These are phyloP conservation scores for Spatulosminthurus flaviceps DNA, from an alignment of 2,888 invertebrate species.

Conservation along the genomic window DNA sequence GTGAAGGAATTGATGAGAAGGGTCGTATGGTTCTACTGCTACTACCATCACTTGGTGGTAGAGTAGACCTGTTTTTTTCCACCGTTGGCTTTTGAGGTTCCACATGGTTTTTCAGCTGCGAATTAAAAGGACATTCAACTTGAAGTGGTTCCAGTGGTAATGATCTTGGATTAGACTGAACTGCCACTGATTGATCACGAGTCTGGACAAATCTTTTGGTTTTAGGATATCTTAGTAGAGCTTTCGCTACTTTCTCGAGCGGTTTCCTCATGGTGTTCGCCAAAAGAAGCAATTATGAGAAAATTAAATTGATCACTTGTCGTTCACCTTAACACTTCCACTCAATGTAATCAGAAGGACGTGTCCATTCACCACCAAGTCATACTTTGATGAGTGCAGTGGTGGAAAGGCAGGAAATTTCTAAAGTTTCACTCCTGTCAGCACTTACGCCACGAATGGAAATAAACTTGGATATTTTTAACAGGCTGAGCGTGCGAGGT, in stretches of 20 bases:
- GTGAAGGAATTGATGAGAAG: conserved; percentile 67
- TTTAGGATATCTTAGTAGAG: conserved; percentile 16
- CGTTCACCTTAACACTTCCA: no score
- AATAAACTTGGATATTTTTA: no score
- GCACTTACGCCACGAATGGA: no score
- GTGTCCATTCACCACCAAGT: no score
- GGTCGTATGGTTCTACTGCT: conserved; percentile 40
- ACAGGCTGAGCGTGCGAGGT: no score
- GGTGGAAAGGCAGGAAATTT: no score
- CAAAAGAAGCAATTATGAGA: no score
- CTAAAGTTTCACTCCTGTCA: no score
- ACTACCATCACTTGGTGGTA: neutral
- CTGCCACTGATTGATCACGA: conserved; percentile 34
- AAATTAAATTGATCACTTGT: no score
- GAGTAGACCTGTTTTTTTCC: neutral
- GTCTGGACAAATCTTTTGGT: conserved; percentile 23
- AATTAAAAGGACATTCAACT: conserved; percentile 35
- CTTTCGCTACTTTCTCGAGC: conserved; percentile 38
- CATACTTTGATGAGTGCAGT: no score
- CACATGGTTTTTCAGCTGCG: neutral
- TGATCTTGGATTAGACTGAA: conserved; percentile 26
- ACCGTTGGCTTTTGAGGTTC: neutral
- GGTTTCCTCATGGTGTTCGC: conserved; percentile 47
- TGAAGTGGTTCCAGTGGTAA: neutral
- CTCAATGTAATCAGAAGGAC: no score